Evolutionary conservation across 2,888 invertebrate genomes (phyloP).

Genomic region (Schizotus pectinicornis): DNA sequence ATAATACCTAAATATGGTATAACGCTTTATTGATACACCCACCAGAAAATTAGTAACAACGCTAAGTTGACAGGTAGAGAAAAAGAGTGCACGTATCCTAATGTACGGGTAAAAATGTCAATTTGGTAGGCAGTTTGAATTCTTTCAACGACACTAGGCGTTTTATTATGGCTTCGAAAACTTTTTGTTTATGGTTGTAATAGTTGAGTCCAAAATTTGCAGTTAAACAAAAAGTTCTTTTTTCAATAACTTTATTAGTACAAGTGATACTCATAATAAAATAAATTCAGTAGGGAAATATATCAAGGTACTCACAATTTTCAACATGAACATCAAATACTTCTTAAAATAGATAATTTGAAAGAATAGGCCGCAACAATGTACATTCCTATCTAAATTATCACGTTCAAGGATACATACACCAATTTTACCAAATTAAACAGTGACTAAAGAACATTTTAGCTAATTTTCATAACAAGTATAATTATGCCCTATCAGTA

Average conservation of each 20-base stretch:
- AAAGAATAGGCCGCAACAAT: slow-evolving; percentile 28
- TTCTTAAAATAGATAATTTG: slow-evolving; percentile 23
- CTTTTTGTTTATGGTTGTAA: too few relatives aligned
- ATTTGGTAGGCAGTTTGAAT: too few relatives aligned
- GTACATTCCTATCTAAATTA: slow-evolving; percentile 22
- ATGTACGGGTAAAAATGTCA: too few relatives aligned
- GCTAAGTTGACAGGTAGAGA: too few relatives aligned
- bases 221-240: neutral
- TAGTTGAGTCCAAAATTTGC: too few relatives aligned
- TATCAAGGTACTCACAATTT: slow-evolving; percentile 25
- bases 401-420: slow-evolving; percentile 24
- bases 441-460: slow-evolving; percentile 1
- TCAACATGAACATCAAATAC: slow-evolving; percentile 28
- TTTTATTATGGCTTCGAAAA: too few relatives aligned
- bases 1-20: too few relatives aligned
- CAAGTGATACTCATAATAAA: slow-evolving; percentile 32
- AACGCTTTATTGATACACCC: too few relatives aligned
- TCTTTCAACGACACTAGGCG: too few relatives aligned
- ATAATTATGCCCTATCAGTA: neutral
- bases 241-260: slow-evolving; percentile 26
- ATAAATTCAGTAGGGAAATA: slow-evolving; percentile 28
- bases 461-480: neutral
- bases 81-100: too few relatives aligned
- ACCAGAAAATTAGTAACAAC: too few relatives aligned
- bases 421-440: slow-evolving; percentile 18